These are phyloP conservation scores for Exaiptasia diaphana DNA, from an alignment of 64 coral and sea anemone genomes.

Conservation along the genomic window DNA sequence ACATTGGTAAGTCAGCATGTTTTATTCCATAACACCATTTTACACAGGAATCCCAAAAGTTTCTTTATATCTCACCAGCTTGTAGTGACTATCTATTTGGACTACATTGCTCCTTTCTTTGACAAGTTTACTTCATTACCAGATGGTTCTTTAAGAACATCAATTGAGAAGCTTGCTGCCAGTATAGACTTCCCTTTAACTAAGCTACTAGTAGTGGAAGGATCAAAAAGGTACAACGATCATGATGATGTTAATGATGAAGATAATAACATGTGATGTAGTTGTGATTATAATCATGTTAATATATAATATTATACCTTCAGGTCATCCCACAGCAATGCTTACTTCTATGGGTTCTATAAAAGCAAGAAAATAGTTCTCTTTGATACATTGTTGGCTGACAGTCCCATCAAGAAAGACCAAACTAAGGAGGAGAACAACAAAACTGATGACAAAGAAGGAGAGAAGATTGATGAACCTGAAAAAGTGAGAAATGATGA, in stretches of 20 bases:
- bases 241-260: too few relatives aligned
- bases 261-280: too few relatives aligned
- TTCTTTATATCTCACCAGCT: too few relatives aligned
- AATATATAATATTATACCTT: too few relatives aligned
- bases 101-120: slow-evolving; percentile 94
- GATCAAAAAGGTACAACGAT: slow-evolving; percentile 89
- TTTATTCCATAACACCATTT: background rate
- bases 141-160: slow-evolving; percentile 55
- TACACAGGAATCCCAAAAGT: too few relatives aligned
- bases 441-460: background rate
- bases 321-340: slow-evolving; percentile 97
- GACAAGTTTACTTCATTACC: slow-evolving; percentile 96
- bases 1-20: slow-evolving; percentile 64
- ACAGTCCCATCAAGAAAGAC: slow-evolving; percentile 67
- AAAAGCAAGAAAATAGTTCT: slow-evolving; percentile 95
- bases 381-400: slow-evolving; percentile 90
- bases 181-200: slow-evolving; percentile 84
- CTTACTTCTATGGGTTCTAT: slow-evolving; percentile 98
- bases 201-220: slow-evolving; percentile 88
- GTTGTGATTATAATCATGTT: too few relatives aligned
- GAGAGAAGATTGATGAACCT: slow-evolving; percentile 9
- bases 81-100: slow-evolving; percentile 83
- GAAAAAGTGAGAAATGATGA: background rate
- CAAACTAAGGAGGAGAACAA: too few relatives aligned
- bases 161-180: slow-evolving; percentile 82